Conservation (phyloP, 2,113 vertebrate species). For the Pelecanus crispus region DNA sequence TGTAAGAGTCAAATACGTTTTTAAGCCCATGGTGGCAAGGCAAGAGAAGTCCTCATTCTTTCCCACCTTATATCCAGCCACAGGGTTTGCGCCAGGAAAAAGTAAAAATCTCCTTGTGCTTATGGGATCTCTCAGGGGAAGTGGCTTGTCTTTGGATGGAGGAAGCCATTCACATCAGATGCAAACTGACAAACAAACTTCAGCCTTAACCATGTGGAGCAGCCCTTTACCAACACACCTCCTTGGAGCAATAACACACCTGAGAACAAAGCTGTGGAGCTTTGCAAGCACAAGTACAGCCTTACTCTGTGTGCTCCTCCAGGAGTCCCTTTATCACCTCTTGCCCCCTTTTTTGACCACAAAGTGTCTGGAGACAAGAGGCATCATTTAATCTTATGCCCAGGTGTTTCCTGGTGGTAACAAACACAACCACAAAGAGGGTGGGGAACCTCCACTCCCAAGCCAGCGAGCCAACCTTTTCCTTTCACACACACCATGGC, state of each 20-base stretch:
- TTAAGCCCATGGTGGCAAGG: neutral
- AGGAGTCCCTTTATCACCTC: neutral
- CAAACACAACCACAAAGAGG: neutral
- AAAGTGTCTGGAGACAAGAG: neutral
- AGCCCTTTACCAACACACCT: neutral
- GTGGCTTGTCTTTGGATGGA: neutral
- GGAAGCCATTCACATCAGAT: neutral
- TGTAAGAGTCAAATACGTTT: neutral
- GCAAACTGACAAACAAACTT: neutral
- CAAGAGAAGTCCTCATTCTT: neutral
- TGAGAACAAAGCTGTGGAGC: neutral
- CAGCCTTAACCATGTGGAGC: neutral
- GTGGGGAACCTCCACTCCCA: neutral
- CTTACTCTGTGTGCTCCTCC: neutral
- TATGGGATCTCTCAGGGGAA: neutral
- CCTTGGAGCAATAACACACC: neutral
- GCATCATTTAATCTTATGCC: neutral
- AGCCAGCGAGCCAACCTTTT: fast-evolving
- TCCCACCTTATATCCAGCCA: neutral
- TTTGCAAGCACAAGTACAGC: neutral
- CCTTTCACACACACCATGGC: neutral
- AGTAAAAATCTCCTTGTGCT: neutral
- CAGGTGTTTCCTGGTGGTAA: neutral
- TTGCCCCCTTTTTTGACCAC: neutral
- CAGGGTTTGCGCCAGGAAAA: neutral